Evolutionary conservation across 2,888 invertebrate genomes (phyloP), one percentile per base, ranked within the genome.

Genomic region (Zygogramma bicolorata): DNA sequence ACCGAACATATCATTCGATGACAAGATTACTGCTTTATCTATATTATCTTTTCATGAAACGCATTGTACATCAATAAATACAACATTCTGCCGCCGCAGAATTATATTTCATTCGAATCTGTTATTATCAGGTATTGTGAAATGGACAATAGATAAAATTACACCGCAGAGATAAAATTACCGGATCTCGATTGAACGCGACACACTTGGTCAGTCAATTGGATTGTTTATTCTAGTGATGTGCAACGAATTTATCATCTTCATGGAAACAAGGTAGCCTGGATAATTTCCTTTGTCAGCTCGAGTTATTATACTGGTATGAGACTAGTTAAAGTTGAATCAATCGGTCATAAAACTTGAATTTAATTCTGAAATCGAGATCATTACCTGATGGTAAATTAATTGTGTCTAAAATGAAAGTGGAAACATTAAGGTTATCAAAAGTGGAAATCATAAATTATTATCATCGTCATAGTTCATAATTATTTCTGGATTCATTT

Each of bases 181-280:
- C 53, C 31, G 49, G 66, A 40, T 70, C 40, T 38, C 20, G 31
- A 66, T 62, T 53, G 27, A 57, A 70, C n/a, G 70, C 58, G 68
- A 68, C 60, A 65, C 68, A 68, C 73, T 68, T 70, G 68, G 68
- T 27, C 67, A 70, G 49, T 66, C 73, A 75, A n/a, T 70, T 70
- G 67, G 73, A 59, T 57, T 75, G 61, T 31, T 75, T 65, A 59
- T 65, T 42, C 49, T 71, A 69, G 69, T 65, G 58, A 71, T 62
- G 58, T 71, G 71, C 65, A 63, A 67, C 63, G 15, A 59, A 10
- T 63, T 42, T 62, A n/a, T n/a, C n/a, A 34, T 46, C 15, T 63
- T 46, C 42, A 42, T 6, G 42, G 15, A 42, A 3, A 3, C n/a
- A 18, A 20, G 22, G 7, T 53, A 27, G 22, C 10, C 2, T 53